Conservation (phyloP, 2,113 vertebrate genomes). For the Percina caprodes region DNA sequence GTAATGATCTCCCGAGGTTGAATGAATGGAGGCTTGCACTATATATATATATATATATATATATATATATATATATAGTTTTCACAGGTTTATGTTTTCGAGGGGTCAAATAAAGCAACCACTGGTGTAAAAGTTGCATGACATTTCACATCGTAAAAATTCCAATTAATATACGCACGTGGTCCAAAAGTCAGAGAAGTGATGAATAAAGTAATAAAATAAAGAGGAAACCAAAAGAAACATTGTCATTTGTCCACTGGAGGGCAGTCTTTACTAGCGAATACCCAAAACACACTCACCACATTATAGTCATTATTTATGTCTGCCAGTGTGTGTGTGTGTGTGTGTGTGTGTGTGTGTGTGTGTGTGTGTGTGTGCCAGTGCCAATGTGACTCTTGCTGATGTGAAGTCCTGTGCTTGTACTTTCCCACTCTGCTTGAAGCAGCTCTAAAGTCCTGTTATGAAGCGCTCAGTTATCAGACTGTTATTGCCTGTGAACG, state of each 20-base stretch:
- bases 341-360: conserved; percentile 15
- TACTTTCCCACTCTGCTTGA: conserved; percentile 57
- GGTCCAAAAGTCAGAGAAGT: not conserved
- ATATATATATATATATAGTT: too few relatives aligned
- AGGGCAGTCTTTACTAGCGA: conserved; percentile 57
- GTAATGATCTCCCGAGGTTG: too few relatives aligned
- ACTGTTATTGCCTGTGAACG: not conserved
- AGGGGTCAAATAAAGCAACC: too few relatives aligned
- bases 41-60: too few relatives aligned
- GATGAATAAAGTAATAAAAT: too few relatives aligned
- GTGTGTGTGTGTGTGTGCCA: not conserved
- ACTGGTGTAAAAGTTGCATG: not conserved
- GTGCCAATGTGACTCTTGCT: conserved; percentile 5
- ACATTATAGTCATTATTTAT: not conserved
- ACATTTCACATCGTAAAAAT: not conserved
- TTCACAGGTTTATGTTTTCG: too few relatives aligned
- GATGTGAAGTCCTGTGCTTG: conserved; percentile 49
- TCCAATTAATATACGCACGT: not conserved
- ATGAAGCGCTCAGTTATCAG: conserved; percentile 14
- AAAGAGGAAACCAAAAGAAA: too few relatives aligned
- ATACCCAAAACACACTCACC: not conserved
- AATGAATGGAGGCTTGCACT: too few relatives aligned
- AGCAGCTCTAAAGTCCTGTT: conserved; percentile 19
- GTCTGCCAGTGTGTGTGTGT: conserved; percentile 2
- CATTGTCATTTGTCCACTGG: conserved; percentile 49